phyloP scores from a whole-genome alignment of 2,888 invertebrate species.

The Glyphotaelius pellucidus region DNA sequence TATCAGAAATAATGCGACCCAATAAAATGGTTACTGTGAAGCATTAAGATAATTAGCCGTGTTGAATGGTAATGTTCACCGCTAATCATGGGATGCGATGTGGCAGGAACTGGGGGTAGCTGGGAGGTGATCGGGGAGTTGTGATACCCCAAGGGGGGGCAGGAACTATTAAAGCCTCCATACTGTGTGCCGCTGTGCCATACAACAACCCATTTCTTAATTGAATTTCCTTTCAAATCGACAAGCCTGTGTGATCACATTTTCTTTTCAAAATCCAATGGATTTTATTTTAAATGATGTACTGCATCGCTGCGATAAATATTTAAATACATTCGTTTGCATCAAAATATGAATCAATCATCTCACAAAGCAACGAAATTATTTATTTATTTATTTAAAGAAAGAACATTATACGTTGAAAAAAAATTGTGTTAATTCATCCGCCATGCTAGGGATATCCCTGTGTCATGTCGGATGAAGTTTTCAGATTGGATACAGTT shows the following conservation, averaged over 20 bases:
- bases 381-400: too few relatives aligned
- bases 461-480: too few relatives aligned
- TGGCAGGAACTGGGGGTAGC: not conserved
- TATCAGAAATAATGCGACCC: not conserved
- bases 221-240: not conserved
- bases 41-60: not conserved
- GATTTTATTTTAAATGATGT: too few relatives aligned
- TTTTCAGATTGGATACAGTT: too few relatives aligned
- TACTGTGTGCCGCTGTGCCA: not conserved
- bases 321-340: too few relatives aligned
- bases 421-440: too few relatives aligned
- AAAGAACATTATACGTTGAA: too few relatives aligned
- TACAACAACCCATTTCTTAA: not conserved
- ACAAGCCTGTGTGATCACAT: too few relatives aligned
- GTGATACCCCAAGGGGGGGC: not conserved
- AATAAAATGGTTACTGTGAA: not conserved
- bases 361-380: too few relatives aligned
- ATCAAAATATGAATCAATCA: too few relatives aligned
- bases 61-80: constrained; percentile 16
- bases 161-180: not conserved
- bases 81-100: constrained; percentile 7
- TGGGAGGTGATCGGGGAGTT: not conserved
- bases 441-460: too few relatives aligned
- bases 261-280: too few relatives aligned
- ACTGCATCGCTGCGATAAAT: not conserved